Evolutionary conservation across 2,888 invertebrate genomes (phyloP).

Genomic region (Callosobruchus maculatus): DNA sequence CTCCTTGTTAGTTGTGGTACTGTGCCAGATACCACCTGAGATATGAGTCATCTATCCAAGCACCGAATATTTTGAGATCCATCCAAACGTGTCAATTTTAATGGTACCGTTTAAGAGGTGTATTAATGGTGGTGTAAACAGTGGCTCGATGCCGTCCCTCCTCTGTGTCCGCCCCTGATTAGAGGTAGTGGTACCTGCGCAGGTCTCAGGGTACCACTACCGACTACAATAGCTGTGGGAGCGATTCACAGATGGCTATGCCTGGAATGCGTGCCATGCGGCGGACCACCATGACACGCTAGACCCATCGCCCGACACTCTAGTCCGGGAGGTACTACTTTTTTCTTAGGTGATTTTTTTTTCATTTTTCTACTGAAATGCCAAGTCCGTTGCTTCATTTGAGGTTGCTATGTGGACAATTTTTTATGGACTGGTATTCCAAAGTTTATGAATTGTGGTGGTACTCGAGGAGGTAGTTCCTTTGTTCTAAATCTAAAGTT

Average conservation of each 20-base stretch:
- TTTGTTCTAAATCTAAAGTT: too few relatives aligned
- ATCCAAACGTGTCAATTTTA: not conserved
- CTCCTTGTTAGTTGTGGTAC: too few relatives aligned
- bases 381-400: too few relatives aligned
- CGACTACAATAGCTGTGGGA: constrained; percentile 21
- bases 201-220: not conserved
- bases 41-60: too few relatives aligned
- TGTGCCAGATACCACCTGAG: too few relatives aligned
- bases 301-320: not conserved
- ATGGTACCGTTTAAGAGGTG: not conserved
- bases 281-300: constrained; percentile 26
- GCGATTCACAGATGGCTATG: constrained; percentile 29
- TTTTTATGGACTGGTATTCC: too few relatives aligned
- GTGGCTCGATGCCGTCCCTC: not conserved
- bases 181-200: not conserved
- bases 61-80: not conserved
- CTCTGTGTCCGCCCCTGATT: not conserved
- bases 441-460: too few relatives aligned
- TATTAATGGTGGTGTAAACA: not conserved
- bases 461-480: too few relatives aligned
- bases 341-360: too few relatives aligned
- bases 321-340: not conserved
- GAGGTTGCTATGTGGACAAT: too few relatives aligned
- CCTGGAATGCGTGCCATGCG: constrained; percentile 25
- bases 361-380: too few relatives aligned